Percentiles rank a stretch among this genome's conserved stretches.
Evolutionary conservation across 2,113 vertebrate species (phyloP).

Genomic region (Entelurus aequoreus): DNA sequence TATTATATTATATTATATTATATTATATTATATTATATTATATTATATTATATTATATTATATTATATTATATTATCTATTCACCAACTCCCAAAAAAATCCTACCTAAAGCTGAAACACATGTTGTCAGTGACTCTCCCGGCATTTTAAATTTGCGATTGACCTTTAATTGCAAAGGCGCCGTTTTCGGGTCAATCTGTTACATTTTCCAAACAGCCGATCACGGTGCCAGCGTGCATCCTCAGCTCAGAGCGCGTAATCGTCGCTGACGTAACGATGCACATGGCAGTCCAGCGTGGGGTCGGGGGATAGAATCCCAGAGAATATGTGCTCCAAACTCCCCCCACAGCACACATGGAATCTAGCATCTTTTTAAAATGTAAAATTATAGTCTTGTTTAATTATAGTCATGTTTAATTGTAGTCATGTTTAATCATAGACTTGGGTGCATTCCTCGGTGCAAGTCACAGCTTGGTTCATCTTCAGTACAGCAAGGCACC

Average conservation of each 20-base stretch:
- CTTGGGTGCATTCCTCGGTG: too few relatives aligned
- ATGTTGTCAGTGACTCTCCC: slow-evolving; percentile 32
- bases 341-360: too few relatives aligned
- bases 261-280: slow-evolving; percentile 40
- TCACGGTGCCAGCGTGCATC: slow-evolving; percentile 34
- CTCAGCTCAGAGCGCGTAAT: slow-evolving; percentile 21
- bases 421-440: too few relatives aligned
- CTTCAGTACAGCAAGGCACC: too few relatives aligned
- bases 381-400: too few relatives aligned
- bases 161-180: slow-evolving; percentile 40
- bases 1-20: too few relatives aligned
- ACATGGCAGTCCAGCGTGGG: slow-evolving; percentile 27
- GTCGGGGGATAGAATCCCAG: slow-evolving; percentile 24
- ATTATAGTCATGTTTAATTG: too few relatives aligned
- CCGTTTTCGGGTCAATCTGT: slow-evolving; percentile 45
- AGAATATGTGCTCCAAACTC: slow-evolving; percentile 4
- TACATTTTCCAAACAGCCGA: slow-evolving; percentile 41
- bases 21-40: too few relatives aligned
- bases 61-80: too few relatives aligned
- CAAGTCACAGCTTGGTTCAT: too few relatives aligned
- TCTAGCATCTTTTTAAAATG: too few relatives aligned
- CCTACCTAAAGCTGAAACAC: slow-evolving; percentile 5
- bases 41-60: too few relatives aligned
- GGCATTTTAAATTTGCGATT: slow-evolving; percentile 47
- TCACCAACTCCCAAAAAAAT: neutral